A percentile compares a stretch with the other conserved stretches of the same genome.
Evolutionary conservation across 2,113 vertebrate genomes (phyloP).

Genomic region (Aptenodytes forsteri): DNA sequence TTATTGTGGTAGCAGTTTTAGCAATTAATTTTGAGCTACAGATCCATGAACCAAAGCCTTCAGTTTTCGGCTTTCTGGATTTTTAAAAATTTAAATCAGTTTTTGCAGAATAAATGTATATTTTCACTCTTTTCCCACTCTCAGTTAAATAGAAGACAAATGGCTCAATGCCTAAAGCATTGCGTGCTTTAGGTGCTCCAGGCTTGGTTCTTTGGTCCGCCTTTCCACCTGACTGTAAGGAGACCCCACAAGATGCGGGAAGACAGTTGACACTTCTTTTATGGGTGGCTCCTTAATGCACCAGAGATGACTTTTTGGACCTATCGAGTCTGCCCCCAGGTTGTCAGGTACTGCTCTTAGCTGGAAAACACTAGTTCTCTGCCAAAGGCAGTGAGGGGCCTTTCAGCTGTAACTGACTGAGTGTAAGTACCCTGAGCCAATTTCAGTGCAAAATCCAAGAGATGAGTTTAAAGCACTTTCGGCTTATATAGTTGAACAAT

Average conservation of each 20-base stretch:
- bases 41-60: neutral
- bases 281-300: neutral
- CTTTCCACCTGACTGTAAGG: neutral
- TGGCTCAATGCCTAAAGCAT: neutral
- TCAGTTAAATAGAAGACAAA: neutral
- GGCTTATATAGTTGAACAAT: accelerated
- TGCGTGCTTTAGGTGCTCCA: neutral
- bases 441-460: neutral
- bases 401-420: neutral
- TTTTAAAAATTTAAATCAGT: conserved; percentile 50
- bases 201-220: neutral
- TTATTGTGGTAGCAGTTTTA: conserved; percentile 55
- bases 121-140: neutral
- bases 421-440: neutral
- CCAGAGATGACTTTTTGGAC: neutral
- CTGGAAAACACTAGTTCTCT: neutral
- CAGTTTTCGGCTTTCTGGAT: conserved; percentile 40
- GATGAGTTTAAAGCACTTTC: neutral
- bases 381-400: neutral
- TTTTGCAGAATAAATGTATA: conserved; percentile 47
- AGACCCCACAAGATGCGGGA: neutral
- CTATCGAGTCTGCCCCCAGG: accelerated
- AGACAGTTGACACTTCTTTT: neutral
- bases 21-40: conserved; percentile 64
- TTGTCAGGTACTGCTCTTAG: neutral